phyloP scores from a whole-genome alignment of 2,113 vertebrate species.

The Crotalus helleri region DNA sequence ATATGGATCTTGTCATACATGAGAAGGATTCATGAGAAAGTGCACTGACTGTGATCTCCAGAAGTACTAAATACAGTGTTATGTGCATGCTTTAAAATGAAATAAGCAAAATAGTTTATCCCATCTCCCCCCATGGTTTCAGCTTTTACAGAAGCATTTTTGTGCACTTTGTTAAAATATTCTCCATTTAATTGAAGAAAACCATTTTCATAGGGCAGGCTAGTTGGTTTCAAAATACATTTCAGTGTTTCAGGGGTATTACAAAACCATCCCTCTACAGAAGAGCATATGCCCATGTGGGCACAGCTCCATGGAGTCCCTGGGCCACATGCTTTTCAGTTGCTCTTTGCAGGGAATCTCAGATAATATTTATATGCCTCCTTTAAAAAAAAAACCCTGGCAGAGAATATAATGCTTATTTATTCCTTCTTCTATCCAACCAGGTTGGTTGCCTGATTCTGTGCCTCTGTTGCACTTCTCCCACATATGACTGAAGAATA shows the following conservation, averaged over 20 bases:
- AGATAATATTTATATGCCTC: neutral
- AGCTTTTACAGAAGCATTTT: neutral
- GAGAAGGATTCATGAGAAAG: neutral
- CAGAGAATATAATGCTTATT: neutral
- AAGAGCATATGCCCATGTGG: neutral
- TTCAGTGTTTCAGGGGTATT: neutral
- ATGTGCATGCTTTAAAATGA: neutral
- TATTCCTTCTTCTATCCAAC: neutral
- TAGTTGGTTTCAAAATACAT: neutral
- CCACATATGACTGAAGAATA: neutral
- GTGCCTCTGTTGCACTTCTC: neutral
- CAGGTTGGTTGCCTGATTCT: neutral
- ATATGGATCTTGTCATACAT: neutral
- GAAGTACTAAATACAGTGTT: neutral
- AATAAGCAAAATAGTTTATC: neutral
- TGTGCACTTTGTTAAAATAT: neutral
- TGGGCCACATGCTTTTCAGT: neutral
- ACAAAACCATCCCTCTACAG: neutral
- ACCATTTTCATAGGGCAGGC: neutral
- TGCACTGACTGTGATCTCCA: no score
- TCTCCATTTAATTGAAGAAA: neutral
- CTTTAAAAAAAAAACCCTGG: neutral
- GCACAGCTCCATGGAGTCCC: neutral
- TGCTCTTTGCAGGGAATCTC: neutral
- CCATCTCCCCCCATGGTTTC: neutral